A percentile compares a stretch with the other conserved stretches of the same genome.
Evolutionary conservation across 2,797 vertebrate genomes (phyloP).

Genomic region (Alectoris magna): DNA sequence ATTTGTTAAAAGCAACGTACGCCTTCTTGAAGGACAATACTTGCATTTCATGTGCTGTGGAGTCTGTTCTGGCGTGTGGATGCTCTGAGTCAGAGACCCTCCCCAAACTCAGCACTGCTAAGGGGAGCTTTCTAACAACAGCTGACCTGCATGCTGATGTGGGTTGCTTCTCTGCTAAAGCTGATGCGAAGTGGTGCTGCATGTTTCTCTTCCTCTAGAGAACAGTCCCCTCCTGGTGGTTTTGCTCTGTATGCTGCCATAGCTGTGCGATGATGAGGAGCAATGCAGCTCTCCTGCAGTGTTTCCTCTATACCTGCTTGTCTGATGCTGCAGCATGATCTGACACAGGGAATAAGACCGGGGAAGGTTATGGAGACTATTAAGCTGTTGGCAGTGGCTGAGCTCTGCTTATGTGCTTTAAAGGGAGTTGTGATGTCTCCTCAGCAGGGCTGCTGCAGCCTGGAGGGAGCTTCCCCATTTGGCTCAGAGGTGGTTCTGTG

Average conservation of each 20-base stretch:
- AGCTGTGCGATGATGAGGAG: neutral
- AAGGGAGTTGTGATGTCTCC: neutral
- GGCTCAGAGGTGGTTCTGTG: neutral
- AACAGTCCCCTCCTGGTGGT: accelerated
- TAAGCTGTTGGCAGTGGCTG: neutral
- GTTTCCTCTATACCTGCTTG: neutral
- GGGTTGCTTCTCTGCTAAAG: neutral
- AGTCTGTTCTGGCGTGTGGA: accelerated
- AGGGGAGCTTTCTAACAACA: too few species aligned
- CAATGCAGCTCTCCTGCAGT: neutral
- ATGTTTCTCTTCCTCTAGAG: neutral
- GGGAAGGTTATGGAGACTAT: neutral
- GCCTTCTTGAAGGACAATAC: neutral
- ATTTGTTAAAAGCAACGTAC: neutral
- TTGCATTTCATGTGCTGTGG: neutral
- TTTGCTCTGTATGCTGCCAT: neutral
- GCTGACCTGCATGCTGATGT: neutral
- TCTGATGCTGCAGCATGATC: neutral
- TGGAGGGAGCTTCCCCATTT: neutral
- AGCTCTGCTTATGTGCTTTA: neutral
- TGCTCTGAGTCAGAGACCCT: neutral
- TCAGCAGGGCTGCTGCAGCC: accelerated
- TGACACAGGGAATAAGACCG: neutral
- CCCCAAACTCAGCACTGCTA: neutral
- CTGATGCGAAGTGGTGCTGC: neutral